phyloP scores from a whole-genome alignment of 2,888 invertebrate genomes.

The Keiferia lycopersicella region DNA sequence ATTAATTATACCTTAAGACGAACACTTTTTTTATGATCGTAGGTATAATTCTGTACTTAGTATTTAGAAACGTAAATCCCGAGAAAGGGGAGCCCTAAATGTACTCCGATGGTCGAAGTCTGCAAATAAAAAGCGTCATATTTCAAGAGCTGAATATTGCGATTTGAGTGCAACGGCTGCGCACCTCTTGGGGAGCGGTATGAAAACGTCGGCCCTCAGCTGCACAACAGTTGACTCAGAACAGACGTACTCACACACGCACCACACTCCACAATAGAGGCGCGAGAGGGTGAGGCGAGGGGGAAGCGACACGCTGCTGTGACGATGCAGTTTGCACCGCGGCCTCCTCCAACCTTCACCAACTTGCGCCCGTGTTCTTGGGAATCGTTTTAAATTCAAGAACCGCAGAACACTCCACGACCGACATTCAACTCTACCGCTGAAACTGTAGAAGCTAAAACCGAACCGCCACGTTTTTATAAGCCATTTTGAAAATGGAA shows the following conservation, averaged over 20 bases:
- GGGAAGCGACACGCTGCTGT: constrained; percentile 50
- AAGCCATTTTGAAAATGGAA: constrained; percentile 68
- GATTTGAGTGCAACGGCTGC: constrained; percentile 58
- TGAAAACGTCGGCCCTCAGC: constrained; percentile 69
- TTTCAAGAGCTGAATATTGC: constrained; percentile 50
- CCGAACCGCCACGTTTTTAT: constrained; percentile 53
- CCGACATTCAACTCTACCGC: constrained; percentile 56
- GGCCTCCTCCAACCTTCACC: constrained; percentile 79
- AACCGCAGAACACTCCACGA: constrained; percentile 68
- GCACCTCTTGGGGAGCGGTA: constrained; percentile 54
- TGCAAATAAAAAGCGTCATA: constrained; percentile 35
- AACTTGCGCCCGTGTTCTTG: constrained; percentile 79
- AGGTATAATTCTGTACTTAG: neutral
- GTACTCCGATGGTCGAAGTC: constrained; percentile 33
- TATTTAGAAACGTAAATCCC: neutral
- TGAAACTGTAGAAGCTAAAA: constrained; percentile 55
- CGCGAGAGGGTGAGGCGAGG: constrained; percentile 46
- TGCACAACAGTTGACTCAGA: constrained; percentile 72
- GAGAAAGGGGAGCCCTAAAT: neutral
- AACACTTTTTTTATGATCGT: too few relatives aligned
- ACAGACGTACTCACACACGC: constrained; percentile 60
- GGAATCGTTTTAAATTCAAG: constrained; percentile 81
- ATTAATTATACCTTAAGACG: too few relatives aligned
- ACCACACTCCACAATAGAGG: constrained; percentile 63
- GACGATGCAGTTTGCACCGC: constrained; percentile 80